phyloP scores from a whole-genome alignment of 2,888 invertebrate genomes.

The Esperia sulphurella region DNA sequence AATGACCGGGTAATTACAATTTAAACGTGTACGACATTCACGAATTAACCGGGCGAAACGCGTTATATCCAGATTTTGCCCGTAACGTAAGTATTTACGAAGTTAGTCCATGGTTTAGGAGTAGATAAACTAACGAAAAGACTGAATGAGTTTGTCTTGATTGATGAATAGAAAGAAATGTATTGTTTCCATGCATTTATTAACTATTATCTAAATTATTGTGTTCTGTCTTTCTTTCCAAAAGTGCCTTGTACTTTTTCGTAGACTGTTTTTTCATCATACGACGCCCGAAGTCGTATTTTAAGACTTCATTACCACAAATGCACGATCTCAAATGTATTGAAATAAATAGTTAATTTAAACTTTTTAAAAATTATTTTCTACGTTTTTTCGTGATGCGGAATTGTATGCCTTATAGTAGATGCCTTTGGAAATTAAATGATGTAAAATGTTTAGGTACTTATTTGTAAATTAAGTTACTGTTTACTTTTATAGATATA shows the following conservation, averaged over 20 bases:
- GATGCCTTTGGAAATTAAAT: not conserved
- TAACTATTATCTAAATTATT: conserved; percentile 2
- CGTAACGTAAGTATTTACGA: too few species aligned
- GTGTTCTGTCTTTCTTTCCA: not conserved
- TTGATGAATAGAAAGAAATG: conserved; percentile 22
- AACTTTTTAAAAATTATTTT: not conserved
- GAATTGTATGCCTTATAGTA: not conserved
- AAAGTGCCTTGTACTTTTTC: not conserved
- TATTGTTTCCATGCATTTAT: conserved; percentile 13
- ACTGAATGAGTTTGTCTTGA: conserved; percentile 41
- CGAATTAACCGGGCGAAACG: too few species aligned
- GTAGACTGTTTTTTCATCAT: not conserved
- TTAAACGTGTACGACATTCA: too few species aligned
- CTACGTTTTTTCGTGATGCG: not conserved
- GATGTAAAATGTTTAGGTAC: too few species aligned
- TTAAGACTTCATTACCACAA: conserved; percentile 34
- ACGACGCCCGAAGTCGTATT: not conserved
- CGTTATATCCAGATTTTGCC: too few species aligned
- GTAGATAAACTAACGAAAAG: conserved; percentile 39
- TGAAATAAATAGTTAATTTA: conserved; percentile 22
- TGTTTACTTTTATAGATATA: too few species aligned
- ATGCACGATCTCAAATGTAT: conserved; percentile 38
- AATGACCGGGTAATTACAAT: too few species aligned
- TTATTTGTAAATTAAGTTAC: too few species aligned
- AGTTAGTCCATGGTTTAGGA: not conserved